Conservation (phyloP, 2,888 invertebrate genomes). For the Ectemnius cavifrons region DNA sequence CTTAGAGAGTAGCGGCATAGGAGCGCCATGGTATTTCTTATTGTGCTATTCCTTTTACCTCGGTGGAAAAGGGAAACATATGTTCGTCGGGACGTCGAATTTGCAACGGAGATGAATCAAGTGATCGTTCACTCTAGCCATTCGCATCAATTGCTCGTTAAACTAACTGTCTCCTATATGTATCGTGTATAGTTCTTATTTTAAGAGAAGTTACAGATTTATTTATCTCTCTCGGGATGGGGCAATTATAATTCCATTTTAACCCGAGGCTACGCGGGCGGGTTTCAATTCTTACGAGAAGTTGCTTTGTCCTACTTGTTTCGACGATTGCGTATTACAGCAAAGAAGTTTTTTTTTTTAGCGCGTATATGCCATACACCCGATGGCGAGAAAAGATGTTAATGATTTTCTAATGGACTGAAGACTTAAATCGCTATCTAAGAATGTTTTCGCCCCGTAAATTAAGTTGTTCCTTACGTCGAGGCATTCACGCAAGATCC, state of each 20-base stretch:
- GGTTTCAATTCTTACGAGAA: not conserved
- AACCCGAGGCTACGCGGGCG: not conserved
- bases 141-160: not conserved
- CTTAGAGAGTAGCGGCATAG: conserved; percentile 37
- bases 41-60: conserved; percentile 39
- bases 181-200: not conserved
- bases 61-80: not conserved
- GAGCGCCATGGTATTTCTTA: conserved; percentile 44
- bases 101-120: not conserved
- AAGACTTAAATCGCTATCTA: not conserved
- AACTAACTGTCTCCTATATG: not conserved
- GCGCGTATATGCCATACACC: not conserved
- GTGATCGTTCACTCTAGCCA: not conserved
- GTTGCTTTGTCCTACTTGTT: not conserved
- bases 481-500: no score
- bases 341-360: not conserved
- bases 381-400: not conserved
- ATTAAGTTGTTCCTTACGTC: not conserved
- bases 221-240: not conserved
- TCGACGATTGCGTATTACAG: not conserved
- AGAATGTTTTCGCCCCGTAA: no score
- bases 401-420: not conserved
- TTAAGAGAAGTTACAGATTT: not conserved
- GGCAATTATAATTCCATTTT: not conserved
- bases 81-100: not conserved